phyloP scores from a whole-genome alignment of 2,797 vertebrate genomes.

The Florisuga fusca region DNA sequence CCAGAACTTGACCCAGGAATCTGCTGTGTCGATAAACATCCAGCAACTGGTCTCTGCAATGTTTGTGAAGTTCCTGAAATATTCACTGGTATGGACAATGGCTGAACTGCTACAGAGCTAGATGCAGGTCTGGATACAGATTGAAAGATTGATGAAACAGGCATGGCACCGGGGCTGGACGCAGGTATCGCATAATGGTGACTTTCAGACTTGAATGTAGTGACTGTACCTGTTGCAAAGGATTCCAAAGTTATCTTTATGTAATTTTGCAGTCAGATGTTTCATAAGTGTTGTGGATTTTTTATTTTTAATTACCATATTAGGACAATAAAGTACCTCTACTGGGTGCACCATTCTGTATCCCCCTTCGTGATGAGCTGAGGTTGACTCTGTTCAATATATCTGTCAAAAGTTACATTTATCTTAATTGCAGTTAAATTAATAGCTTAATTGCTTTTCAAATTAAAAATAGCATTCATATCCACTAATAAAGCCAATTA shows the following conservation, averaged over 20 bases:
- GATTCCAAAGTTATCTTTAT: conserved; percentile 60
- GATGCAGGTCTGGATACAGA: conserved; percentile 71
- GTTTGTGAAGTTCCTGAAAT: conserved; percentile 62
- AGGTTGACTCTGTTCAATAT: conserved; percentile 82
- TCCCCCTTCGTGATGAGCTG: conserved; percentile 76
- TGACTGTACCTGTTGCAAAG: conserved; percentile 75
- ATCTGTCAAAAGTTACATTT: conserved; percentile 79
- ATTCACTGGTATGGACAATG: conserved; percentile 76
- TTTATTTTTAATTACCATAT: conserved; percentile 61
- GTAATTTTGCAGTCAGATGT: not conserved
- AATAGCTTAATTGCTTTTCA: conserved; percentile 27
- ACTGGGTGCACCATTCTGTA: conserved; percentile 82
- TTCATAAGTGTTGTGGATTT: conserved; percentile 31
- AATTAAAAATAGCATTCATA: conserved; percentile 29
- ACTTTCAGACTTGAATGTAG: conserved; percentile 75
- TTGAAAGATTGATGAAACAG: conserved; percentile 75
- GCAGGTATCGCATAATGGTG: conserved; percentile 71
- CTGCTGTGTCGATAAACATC: conserved; percentile 71
- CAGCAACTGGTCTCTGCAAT: conserved; percentile 60
- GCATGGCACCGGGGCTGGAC: conserved; percentile 70
- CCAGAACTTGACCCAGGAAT: conserved; percentile 65
- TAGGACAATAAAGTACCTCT: conserved; percentile 80
- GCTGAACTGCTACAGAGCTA: conserved; percentile 72
- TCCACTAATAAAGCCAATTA: conserved; percentile 6
- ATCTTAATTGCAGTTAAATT: conserved; percentile 56